Base-by-base conservation (phyloP, 2,797 vertebrate species). In the Aldrovandia affinis region DNA sequence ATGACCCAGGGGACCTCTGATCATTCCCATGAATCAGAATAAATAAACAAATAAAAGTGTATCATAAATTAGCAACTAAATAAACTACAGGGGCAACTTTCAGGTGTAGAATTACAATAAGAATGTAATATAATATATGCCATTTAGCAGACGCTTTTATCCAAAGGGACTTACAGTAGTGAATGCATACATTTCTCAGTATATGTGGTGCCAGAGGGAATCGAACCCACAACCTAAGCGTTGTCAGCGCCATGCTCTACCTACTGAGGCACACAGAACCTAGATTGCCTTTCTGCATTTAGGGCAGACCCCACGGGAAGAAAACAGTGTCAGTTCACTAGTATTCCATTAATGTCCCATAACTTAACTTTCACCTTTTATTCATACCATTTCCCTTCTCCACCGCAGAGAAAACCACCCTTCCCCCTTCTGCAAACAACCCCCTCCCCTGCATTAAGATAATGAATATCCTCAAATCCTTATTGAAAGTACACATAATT, bases 391-490 rank as follows among this genome's bases (percentile, higher is more conserved):
- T 65, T 82, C 77, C 36, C 28, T 18, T 63, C 78, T 77, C 6
- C n/a, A 18, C n/a, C 42, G 30, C 68, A 63, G 79, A 80, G 61
- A 57, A 70, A 81, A 42, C 59, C 68, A 80, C 86, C 84, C 89
- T 88, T 85, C 89, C 87, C 80, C 85, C 88, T 89, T 88, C 88
- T 85, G 86, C 83, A 89, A 90, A 89, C 86, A 86, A 83, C 83
- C 85, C 85, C 89, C 90, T 92, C 88, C 91, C 90, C 91, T 90
- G 88, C 93, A 91, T 91, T 90, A 80, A 85, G 81, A 87, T 91
- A 91, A 93, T 92, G 93, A 90, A 93, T 93, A 92, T 88, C 85
- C 83, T 89, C 87, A 92, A 93, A 92, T 88, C 91, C 90, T 92
- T 92, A 92, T 93, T 93, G 92, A 91, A 92, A 89, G 88, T 85